Evolutionary conservation across 1,140 invertebrate genomes (phyloP), one percentile per base, ranked within the genome.

Genomic region (Eulimnadia texana): DNA sequence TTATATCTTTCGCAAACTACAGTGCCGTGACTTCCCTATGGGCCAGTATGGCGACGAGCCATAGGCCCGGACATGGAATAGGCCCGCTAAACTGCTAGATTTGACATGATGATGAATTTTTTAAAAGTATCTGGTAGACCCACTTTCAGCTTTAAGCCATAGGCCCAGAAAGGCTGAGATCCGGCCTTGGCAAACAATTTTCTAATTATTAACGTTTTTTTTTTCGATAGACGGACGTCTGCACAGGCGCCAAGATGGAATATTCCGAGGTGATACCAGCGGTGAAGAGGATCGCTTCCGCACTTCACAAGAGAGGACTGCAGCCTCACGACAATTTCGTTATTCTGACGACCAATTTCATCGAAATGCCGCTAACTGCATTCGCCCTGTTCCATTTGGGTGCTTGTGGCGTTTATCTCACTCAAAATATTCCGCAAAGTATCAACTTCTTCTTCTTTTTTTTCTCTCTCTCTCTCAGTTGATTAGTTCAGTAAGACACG

Each of bases 161-260:
- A n/a, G n/a, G n/a, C n/a, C n/a, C n/a, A n/a, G n/a, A n/a, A n/a
- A n/a, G n/a, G n/a, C n/a, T n/a, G n/a, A n/a, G n/a, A n/a, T n/a
- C n/a, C n/a, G n/a, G n/a, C n/a, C n/a, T n/a, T n/a, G n/a, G n/a
- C n/a, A n/a, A n/a, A n/a, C n/a, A n/a, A n/a, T n/a, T n/a, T n/a
- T n/a, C n/a, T n/a, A n/a, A n/a, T n/a, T 42, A 42, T 42, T 42
- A 6, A 42, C 6, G 16, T 42, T 42, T 42, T 42, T 42, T 42
- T 42, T 16, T 42, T 42, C 33, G 33, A 42, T 16, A 57, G 55
- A 57, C 27, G 28, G 55, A 57, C 25, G 55, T 57, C 13, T 57
- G 27, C 11, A 57, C 55, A n/a, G 55, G 55, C 13, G 33, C 27
- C n/a, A 22, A 27, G 55, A 57, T 57, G 28, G 22, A 9, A 3